These are phyloP conservation scores for Anthoptus insignis DNA, from an alignment of 2,888 invertebrate species.

Conservation along the genomic window DNA sequence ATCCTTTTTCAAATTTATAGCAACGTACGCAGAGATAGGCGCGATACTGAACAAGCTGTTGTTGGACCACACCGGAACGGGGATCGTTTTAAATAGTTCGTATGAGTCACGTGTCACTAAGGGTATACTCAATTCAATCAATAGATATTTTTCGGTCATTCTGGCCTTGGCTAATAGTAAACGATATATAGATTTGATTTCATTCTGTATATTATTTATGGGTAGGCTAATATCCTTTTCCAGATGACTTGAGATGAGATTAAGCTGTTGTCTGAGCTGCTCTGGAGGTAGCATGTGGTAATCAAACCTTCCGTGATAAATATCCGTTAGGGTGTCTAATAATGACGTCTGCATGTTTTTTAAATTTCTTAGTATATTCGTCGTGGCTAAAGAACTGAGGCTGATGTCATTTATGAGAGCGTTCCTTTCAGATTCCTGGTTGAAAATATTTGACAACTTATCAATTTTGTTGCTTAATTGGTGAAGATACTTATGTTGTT, in stretches of 20 bases:
- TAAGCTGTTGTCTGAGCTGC: neutral
- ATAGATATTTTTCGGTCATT: constrained; percentile 32
- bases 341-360: neutral
- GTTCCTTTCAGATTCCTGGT: constrained; percentile 11
- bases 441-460: constrained; percentile 10
- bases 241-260: neutral
- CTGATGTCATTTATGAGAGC: neutral
- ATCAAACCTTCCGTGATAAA: neutral
- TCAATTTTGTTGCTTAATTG: constrained; percentile 8
- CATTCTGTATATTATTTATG: neutral
- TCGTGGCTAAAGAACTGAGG: neutral
- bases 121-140: constrained; percentile 40
- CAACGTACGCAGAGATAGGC: too few species aligned
- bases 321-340: neutral
- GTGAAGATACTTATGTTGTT: constrained; percentile 17
- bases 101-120: constrained; percentile 23
- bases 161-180: constrained; percentile 33
- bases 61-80: too few species aligned
- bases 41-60: too few species aligned
- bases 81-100: neutral
- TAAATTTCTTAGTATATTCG: neutral
- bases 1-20: neutral
- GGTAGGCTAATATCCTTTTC: neutral
- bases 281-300: neutral
- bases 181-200: neutral